Percentiles rank a stretch among this genome's conserved stretches.
These are phyloP conservation scores for Sardina pilchardus DNA, from an alignment of 2,113 vertebrate species.

Conservation along the genomic window DNA sequence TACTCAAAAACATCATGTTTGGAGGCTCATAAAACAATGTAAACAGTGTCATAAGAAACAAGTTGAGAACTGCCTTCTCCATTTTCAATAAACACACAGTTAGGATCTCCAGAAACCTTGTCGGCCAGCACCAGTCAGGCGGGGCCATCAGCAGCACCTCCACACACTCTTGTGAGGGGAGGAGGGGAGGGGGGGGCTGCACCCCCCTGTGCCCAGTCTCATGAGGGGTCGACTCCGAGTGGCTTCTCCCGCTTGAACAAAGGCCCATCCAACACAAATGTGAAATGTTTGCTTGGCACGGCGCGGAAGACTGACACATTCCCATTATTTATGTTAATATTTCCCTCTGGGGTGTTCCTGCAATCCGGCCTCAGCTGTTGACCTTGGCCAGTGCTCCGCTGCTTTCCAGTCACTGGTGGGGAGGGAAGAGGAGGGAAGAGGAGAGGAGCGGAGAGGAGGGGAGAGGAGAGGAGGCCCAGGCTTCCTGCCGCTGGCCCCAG, in stretches of 20 bases:
- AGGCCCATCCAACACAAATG: slow-evolving; percentile 12
- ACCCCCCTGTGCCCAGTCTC: background rate
- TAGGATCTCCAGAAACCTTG: background rate
- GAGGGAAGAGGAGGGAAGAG: background rate
- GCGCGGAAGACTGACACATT: background rate
- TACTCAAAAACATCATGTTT: no score
- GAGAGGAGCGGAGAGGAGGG: background rate
- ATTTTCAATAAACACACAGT: background rate
- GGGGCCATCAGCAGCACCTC: background rate
- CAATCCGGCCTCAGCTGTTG: slow-evolving; percentile 1
- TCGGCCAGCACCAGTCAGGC: no score
- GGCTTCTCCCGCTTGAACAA: background rate
- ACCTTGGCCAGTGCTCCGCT: background rate
- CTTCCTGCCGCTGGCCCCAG: background rate
- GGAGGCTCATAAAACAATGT: no score
- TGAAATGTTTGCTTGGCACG: background rate
- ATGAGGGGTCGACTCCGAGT: background rate
- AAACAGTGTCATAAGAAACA: no score
- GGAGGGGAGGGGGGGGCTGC: background rate
- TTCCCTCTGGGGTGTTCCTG: slow-evolving; percentile 2
- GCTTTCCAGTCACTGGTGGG: slow-evolving; percentile 7
- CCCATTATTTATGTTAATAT: slow-evolving; percentile 1
- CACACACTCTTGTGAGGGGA: background rate
- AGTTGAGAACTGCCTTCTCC: no score
- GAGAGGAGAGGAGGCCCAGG: background rate